Evolutionary conservation across 2,797 vertebrate species (phyloP).

Genomic region (Dendrocincla fuliginosa): DNA sequence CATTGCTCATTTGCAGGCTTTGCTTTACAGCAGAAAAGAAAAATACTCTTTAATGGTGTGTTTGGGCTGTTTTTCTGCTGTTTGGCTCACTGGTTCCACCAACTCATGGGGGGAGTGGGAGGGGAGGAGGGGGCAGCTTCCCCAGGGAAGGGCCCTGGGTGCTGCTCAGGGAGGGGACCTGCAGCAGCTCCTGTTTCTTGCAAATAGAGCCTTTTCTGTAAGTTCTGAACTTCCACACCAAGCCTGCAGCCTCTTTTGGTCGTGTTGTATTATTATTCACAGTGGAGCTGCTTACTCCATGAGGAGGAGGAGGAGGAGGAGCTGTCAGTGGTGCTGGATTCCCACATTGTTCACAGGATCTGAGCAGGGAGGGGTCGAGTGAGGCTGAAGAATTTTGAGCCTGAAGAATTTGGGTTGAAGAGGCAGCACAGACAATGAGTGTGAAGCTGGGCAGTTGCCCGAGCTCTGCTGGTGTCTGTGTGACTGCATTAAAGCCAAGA

Average conservation of each 20-base stretch:
- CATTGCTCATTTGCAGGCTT: neutral
- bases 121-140: neutral
- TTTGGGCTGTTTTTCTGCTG: neutral
- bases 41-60: accelerated
- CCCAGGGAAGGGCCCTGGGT: accelerated
- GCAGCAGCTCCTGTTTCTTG: neutral
- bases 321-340: neutral
- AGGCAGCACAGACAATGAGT: neutral
- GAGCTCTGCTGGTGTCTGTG: neutral
- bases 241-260: neutral
- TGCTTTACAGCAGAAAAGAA: neutral
- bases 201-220: neutral
- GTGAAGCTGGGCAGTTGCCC: neutral
- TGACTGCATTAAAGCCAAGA: neutral
- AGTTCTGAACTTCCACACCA: neutral
- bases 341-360: neutral
- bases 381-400: neutral
- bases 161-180: neutral
- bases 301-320: neutral
- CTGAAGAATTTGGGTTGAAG: neutral
- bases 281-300: neutral
- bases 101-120: neutral
- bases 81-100: accelerated
- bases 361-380: neutral
- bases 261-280: neutral